Evolutionary conservation across 2,113 vertebrate genomes (phyloP).

Genomic region (Anhinga anhinga): DNA sequence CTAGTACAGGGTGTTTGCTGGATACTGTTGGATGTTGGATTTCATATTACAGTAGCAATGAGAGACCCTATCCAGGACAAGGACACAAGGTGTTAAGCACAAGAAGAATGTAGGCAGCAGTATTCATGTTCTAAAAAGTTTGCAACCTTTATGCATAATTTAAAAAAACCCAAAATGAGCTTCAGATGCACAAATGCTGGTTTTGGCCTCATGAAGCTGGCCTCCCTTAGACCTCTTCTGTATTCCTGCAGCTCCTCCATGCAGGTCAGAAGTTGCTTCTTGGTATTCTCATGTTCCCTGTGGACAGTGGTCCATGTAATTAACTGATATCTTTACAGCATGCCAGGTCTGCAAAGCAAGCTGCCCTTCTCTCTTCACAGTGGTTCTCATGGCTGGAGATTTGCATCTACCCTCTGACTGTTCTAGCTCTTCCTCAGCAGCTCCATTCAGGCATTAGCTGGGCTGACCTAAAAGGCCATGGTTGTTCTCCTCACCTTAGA

Average conservation of each 20-base stretch:
- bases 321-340: background rate
- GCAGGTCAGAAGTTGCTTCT: background rate
- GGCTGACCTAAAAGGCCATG: background rate
- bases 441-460: background rate
- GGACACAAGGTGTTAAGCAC: background rate
- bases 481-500: background rate
- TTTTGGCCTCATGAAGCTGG: background rate
- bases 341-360: accelerated
- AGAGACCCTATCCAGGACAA: background rate
- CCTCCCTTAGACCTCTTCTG: background rate
- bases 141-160: background rate
- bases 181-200: background rate
- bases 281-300: background rate
- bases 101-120: background rate
- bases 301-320: background rate
- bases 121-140: background rate
- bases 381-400: background rate
- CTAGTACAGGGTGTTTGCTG: background rate
- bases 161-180: background rate
- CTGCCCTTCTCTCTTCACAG: background rate
- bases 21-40: background rate
- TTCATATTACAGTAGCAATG: background rate
- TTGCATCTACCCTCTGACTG: background rate
- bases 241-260: background rate
- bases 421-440: background rate